Conservation (phyloP, 2,888 invertebrate species). For the Teleiodes luculella region DNA sequence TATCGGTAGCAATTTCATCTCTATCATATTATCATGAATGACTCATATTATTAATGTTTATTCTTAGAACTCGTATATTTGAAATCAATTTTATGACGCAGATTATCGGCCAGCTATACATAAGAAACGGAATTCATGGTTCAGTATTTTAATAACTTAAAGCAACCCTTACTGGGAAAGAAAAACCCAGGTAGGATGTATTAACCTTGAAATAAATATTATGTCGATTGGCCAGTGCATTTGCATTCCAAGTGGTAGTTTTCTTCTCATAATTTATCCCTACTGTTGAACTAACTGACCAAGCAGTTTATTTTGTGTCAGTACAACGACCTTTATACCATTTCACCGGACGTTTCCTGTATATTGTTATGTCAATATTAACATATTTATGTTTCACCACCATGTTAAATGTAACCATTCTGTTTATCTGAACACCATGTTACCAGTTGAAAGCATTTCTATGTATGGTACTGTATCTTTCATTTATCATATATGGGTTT, state of each 20-base stretch:
- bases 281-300: neutral
- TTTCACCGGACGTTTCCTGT: neutral
- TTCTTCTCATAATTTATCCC: neutral
- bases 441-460: constrained; percentile 11
- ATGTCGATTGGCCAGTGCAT: neutral
- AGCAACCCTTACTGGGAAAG: too few relatives aligned
- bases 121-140: too few relatives aligned
- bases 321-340: constrained; percentile 1
- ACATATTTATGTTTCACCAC: constrained; percentile 5
- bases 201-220: too few relatives aligned
- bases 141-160: too few relatives aligned
- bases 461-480: constrained; percentile 8
- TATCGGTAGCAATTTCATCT: too few relatives aligned
- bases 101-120: too few relatives aligned
- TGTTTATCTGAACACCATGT: constrained; percentile 8
- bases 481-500: neutral
- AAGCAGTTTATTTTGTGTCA: neutral
- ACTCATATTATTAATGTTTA: too few relatives aligned
- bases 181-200: too few relatives aligned
- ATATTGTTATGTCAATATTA: constrained; percentile 5
- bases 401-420: constrained; percentile 4
- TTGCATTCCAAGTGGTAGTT: neutral
- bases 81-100: too few relatives aligned
- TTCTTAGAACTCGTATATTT: too few relatives aligned
- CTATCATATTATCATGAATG: too few relatives aligned